Conservation (phyloP, 1,140 invertebrate genomes). For the Bombus breviceps region DNA sequence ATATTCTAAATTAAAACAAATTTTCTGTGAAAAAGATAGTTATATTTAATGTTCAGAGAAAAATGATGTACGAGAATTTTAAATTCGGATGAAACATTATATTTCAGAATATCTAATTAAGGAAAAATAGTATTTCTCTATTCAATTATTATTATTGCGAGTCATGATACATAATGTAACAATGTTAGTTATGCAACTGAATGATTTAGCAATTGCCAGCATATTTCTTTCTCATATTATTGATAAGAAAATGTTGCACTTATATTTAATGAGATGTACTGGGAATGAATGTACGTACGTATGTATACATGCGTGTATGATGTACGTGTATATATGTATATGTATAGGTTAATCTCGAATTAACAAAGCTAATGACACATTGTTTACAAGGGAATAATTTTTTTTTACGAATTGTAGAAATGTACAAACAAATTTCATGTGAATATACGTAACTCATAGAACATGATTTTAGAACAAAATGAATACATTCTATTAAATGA, state of each 20-base stretch:
- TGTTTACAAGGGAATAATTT: not conserved
- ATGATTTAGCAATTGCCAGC: not conserved
- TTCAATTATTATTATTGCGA: not conserved
- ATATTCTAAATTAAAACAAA: not conserved
- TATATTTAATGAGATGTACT: conserved; percentile 7
- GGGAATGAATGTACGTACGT: conserved; percentile 16
- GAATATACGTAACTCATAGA: not conserved
- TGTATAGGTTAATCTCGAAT: conserved; percentile 27
- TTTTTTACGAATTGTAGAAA: conserved; percentile 29
- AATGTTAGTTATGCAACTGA: not conserved
- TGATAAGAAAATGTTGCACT: not conserved
- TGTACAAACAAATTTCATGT: conserved; percentile 16
- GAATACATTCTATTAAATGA: not conserved
- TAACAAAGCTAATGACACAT: not conserved
- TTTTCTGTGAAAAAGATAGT: not conserved
- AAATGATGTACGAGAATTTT: not conserved
- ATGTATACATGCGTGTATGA: conserved; percentile 5
- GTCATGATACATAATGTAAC: not conserved
- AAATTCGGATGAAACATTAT: not conserved
- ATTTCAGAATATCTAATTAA: not conserved
- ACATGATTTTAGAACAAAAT: not conserved
- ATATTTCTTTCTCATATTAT: not conserved
- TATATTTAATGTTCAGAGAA: not conserved
- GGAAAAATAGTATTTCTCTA: not conserved
- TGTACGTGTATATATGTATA: conserved; percentile 31